Evolutionary conservation across 2,797 vertebrate species (phyloP).

Genomic region (Eulemur rubriventer): DNA sequence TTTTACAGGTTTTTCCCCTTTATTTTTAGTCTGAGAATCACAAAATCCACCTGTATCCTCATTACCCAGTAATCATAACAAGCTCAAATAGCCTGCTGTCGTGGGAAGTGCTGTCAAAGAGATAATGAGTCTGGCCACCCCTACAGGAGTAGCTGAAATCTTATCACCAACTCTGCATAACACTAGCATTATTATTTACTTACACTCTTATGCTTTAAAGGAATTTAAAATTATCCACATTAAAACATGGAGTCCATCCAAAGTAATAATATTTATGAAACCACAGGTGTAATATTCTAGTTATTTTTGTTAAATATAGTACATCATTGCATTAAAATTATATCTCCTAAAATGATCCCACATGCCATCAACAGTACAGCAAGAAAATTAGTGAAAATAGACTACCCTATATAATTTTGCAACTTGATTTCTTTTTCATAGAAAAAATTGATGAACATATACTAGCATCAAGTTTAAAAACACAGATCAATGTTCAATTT

Average conservation of each 20-base stretch:
- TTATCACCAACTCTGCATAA: not conserved
- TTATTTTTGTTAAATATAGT: not conserved
- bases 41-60: not conserved
- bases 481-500: slow-evolving; percentile 25
- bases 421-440: slow-evolving; percentile 32
- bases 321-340: not conserved
- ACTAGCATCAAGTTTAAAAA: not conserved
- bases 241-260: not conserved
- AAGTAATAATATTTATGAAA: slow-evolving; percentile 19
- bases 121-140: not conserved
- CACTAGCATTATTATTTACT: not conserved
- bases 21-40: not conserved
- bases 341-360: not conserved
- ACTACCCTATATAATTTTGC: not conserved
- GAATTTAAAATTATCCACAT: not conserved
- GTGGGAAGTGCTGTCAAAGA: not conserved
- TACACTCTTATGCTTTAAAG: slow-evolving; percentile 10
- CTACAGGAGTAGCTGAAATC: not conserved
- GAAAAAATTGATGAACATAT: not conserved
- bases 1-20: not conserved
- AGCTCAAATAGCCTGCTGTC: not conserved
- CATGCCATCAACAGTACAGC: not conserved
- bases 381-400: slow-evolving; percentile 28
- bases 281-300: not conserved
- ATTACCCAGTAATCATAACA: not conserved